Evolutionary conservation across 2,888 invertebrate genomes (phyloP), one percentile per base, ranked within the genome.

Genomic region (Hermodice carunculata): DNA sequence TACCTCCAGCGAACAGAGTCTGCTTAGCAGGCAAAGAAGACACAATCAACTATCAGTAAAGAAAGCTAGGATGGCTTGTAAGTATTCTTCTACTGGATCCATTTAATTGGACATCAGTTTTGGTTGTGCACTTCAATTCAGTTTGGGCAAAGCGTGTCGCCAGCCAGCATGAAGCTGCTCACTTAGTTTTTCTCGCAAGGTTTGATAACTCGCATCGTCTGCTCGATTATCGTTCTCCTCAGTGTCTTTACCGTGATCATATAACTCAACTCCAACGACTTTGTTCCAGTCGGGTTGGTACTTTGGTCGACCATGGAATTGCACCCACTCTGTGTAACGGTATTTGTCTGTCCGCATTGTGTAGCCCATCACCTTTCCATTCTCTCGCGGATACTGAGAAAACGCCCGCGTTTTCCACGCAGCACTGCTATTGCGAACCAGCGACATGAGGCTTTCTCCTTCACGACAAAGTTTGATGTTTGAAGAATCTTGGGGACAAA

Each of bases 271-370:
- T n/a, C 60, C 60, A 28, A 29, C 42, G 1, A 60, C 29, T 29
- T 37, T 40, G n/a, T 26, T 28, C 60, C 60, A 60, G 2, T 29
- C 22, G 19, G 60, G 60, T 31, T 60, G 6, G 26, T 37, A 60
- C 8, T 22, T 29, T 4, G 60, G 60, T n/a, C 26, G 17, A 8
- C 52, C 52, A 6, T 3, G 11, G 24, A 74, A 75, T 11, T 54
- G 22, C 1, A 66, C 69, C 76, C 76, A 77, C 52, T 77, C 77
- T 14, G 77, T 77, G 53, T 77, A 77, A 22, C 77, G 53, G 57
- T 61, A 74, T 2, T 59, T 53, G 31, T 71, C 64, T n/a, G 73
- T 73, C 8, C 70, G 60, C 17, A 76, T 64, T 1, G 70, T 61
- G 51, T 77, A 76, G 5, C 77, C 77, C 76, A 76, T 76, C 5